Evolutionary conservation across 2,888 invertebrate genomes (phyloP), one percentile per base, ranked within the genome.

Genomic region (Orthosia gracilis): DNA sequence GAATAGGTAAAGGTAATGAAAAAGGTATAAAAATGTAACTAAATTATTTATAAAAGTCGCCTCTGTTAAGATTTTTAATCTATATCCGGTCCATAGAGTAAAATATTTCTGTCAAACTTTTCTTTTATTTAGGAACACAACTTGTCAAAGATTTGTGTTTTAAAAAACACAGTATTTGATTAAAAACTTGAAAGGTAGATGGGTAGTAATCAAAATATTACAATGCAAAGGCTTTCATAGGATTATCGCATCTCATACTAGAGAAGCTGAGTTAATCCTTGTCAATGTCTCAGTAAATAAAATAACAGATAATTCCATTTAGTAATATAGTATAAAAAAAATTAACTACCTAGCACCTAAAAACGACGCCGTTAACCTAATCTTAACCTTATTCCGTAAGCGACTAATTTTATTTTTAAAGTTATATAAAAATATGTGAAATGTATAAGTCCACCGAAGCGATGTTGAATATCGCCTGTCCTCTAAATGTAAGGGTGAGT

Each of bases 371-470:
- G 21, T 67, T 50, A 54, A 50, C 1, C 49, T 73, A 57, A 54
- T 26, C 17, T 47, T 45, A 40, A 40, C 21, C 45, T n/a, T 31
- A 68, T 47, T 13, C n/a, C 15, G 64, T 80, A 80, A 81, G 78
- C 59, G 64, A 81, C 47, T 55, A 64, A 67, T 63, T 0, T 21
- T 75, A n/a, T 54, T 26, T 23, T 40, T 40, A 52, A 62, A 52
- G 2, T 50, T n/a, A 40, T 77, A n/a, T 61, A 9, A 40, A 31
- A 40, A 9, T 40, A 40, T 40, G 40, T 40, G 40, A 40, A 40
- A 40, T 9, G 40, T 40, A 9, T 40, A 40, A 23, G 23, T 78
- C 76, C 78, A 81, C 82, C 82, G 82, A 78, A 17, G 55, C 55
- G 69, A 81, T 64, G 64, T 65, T 57, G 55, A 81, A 49, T 81